Evolutionary conservation across 37 sponge, comb jelly and placozoan genomes (phyloP), one percentile per base, ranked within the genome.

Genomic region (Spongilla lacustris): DNA sequence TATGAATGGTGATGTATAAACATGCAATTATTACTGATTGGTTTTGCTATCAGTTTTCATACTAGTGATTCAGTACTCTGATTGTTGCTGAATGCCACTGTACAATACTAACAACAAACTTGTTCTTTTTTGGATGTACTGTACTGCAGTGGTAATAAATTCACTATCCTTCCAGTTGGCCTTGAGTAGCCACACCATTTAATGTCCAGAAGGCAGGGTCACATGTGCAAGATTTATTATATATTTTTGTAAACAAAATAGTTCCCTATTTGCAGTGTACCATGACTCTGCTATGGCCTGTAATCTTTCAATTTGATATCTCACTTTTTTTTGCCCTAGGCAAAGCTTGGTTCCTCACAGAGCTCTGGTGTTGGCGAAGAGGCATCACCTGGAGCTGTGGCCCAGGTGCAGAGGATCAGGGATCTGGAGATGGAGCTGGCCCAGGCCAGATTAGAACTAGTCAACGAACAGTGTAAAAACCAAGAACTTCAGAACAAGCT

Each of bases 341-440:
- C 26, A 34, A 36, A 37, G 35, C 48, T 28, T 38, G 50, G 46
- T 41, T 30, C 29, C 50, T 5, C 29, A 49, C 30, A 58, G 19
- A 58, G 58, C 58, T 14, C 58, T 14, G 58, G 58, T 37, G 32
- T 10, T 77, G 81, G 81, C 11, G 24, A 68, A 82, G 74, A 71
- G 69, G 38, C 41, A 1, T 80, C 81, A 14, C 50, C 46, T 49
- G 31, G 32, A 29, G 77, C 84, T 28, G 76, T 95, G n/a, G 76
- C 92, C 21, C 91, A 92, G 31, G 98, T 94, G 83, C 82, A 90
- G 58, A 87, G 87, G 33, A 75, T 96, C 9, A 50, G 93, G 41
- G 90, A 92, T 22, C 77, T 96, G 33, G 98, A 98, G 81, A 72
- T 98, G 68, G 95, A 98, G 67, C 80, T 96, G 5, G 98, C 98